Percentiles rank a stretch among this genome's conserved stretches.
Conservation (phyloP, 1,140 invertebrate species). For the Drepana arcuata region DNA sequence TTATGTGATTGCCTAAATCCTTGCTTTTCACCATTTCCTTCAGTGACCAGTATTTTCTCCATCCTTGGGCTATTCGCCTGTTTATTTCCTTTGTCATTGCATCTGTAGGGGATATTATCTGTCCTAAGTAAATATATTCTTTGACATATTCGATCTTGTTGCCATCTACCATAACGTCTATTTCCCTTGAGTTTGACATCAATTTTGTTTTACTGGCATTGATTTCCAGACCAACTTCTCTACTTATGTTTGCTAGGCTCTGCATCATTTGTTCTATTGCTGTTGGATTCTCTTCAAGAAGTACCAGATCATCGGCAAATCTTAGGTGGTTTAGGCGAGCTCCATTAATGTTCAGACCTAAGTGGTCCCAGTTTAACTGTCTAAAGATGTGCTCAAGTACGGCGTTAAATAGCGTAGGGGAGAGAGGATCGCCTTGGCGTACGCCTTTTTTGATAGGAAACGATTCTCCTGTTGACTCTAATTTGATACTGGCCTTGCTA, state of each 20-base stretch:
- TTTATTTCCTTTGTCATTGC: conserved; percentile 4
- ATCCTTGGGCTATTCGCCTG: neutral
- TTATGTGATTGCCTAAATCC: neutral
- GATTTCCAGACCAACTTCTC: conserved; percentile 11
- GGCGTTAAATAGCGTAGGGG: neutral
- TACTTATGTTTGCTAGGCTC: conserved; percentile 8
- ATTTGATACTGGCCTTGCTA: too few relatives aligned
- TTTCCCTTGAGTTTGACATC: conserved; percentile 1
- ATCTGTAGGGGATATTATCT: conserved; percentile 7
- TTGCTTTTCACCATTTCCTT: neutral
- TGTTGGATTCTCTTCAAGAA: conserved; percentile 13
- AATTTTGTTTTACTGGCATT: conserved; percentile 8
- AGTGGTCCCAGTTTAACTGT: neutral
- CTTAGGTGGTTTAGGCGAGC: conserved; percentile 1
- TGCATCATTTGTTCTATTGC: conserved; percentile 8
- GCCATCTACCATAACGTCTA: conserved; percentile 3
- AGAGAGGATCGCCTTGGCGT: neutral
- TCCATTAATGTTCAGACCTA: neutral
- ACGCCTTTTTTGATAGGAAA: neutral
- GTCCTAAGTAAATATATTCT: conserved; percentile 10
- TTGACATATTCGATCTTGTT: conserved; percentile 4
- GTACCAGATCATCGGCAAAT: conserved; percentile 23
- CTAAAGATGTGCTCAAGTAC: neutral
- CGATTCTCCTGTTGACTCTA: neutral
- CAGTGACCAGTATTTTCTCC: conserved; percentile 6